Conservation (phyloP, 2,113 vertebrate genomes). For the Odontesthes bonariensis region DNA sequence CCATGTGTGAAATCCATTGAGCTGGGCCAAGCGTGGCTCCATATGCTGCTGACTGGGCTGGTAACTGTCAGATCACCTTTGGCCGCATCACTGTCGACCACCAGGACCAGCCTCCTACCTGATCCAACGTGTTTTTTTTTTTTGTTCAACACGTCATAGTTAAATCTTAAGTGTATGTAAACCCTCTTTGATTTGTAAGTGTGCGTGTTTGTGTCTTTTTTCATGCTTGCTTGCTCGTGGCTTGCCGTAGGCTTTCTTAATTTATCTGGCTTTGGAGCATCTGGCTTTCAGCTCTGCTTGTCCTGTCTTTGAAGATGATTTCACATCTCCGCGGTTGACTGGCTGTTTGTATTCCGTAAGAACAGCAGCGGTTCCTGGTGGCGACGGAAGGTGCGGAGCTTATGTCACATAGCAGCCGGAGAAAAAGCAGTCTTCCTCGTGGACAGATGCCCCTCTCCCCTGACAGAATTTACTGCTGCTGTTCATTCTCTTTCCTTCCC, state of each 20-base stretch:
- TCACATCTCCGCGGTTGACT: slow-evolving; percentile 45
- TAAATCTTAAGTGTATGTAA: background rate
- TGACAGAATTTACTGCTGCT: slow-evolving; percentile 39
- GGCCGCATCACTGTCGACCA: slow-evolving; percentile 23
- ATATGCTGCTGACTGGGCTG: slow-evolving; percentile 53
- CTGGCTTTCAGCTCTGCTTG: slow-evolving; percentile 37
- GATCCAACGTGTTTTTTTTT: slow-evolving; percentile 12
- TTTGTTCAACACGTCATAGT: slow-evolving; percentile 21
- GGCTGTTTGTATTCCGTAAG: slow-evolving; percentile 35
- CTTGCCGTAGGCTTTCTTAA: slow-evolving; percentile 35
- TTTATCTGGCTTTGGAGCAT: slow-evolving; percentile 18
- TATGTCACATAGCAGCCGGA: slow-evolving; percentile 34
- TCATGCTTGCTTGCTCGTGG: slow-evolving; percentile 15
- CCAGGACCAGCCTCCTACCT: slow-evolving; percentile 1
- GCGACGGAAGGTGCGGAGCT: slow-evolving; percentile 7
- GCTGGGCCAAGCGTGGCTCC: slow-evolving; percentile 49
- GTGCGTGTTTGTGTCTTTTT: background rate
- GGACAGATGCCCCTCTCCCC: slow-evolving; percentile 39
- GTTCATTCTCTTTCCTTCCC: slow-evolving; percentile 38
- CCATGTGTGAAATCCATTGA: slow-evolving; percentile 75
- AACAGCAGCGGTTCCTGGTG: slow-evolving; percentile 10
- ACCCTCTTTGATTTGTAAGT: slow-evolving; percentile 3
- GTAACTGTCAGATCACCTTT: slow-evolving; percentile 35
- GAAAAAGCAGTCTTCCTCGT: background rate
- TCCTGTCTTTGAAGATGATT: slow-evolving; percentile 43